A percentile compares a stretch with the other conserved stretches of the same genome.
phyloP scores from a whole-genome alignment of 2,797 vertebrate species.

The Tenualosa thibaudeaui region DNA sequence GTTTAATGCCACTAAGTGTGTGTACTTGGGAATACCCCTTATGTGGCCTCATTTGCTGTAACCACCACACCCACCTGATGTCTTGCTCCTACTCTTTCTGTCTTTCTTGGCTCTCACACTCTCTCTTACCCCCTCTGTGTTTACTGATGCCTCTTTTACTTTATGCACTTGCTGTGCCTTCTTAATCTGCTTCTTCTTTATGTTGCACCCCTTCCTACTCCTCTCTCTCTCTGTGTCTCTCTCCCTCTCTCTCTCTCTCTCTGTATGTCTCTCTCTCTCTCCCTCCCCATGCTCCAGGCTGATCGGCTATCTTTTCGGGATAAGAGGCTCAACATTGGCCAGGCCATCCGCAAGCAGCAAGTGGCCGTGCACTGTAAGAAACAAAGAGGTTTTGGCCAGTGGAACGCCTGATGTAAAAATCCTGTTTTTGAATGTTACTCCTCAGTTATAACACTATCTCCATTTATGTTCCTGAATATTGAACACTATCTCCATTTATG shows the following conservation, averaged over 20 bases:
- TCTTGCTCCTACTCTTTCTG: background rate
- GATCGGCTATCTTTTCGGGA: constrained; percentile 32
- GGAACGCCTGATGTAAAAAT: background rate
- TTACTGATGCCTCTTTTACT: background rate
- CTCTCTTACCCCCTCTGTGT: background rate
- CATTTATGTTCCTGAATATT: background rate
- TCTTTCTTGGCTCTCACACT: background rate
- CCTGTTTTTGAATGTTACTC: background rate
- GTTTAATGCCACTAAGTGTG: background rate
- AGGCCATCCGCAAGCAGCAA: constrained; percentile 80
- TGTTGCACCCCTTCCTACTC: background rate
- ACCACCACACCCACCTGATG: background rate
- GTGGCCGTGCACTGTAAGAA: constrained; percentile 59
- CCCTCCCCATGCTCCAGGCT: constrained; percentile 16
- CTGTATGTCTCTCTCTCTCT: constrained; percentile 4
- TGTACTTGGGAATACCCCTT: background rate
- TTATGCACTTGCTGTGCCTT: background rate
- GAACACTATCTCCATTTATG: background rate
- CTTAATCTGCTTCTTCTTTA: background rate
- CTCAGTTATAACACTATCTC: background rate
- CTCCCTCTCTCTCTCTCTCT: constrained; percentile 9
- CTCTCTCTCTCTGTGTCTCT: constrained; percentile 17
- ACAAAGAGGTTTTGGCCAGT: background rate
- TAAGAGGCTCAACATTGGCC: constrained; percentile 70
- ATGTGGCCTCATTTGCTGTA: background rate